Conservation (phyloP, 1,140 invertebrate genomes). For the Rhysida immarginata region DNA sequence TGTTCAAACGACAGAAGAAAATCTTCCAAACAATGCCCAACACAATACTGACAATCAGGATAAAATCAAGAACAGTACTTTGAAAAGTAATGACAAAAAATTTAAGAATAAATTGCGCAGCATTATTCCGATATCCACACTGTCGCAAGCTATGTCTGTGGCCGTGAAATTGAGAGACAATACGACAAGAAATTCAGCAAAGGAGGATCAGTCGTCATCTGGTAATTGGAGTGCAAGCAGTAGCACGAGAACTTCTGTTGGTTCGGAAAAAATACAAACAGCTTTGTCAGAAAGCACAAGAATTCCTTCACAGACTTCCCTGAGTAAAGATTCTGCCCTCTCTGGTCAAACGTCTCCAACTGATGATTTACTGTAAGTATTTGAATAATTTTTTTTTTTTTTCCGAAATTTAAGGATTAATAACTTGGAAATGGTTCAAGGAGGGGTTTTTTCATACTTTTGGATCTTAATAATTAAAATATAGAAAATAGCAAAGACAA, state of each 20-base stretch:
- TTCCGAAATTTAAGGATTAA: no score
- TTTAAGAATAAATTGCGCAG: background rate
- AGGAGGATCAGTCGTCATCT: slow-evolving; percentile 71
- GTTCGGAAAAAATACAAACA: slow-evolving; percentile 31
- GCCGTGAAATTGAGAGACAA: slow-evolving; percentile 44
- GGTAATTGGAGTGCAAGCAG: slow-evolving; percentile 82
- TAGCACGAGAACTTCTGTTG: slow-evolving; percentile 52
- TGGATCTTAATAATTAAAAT: no score
- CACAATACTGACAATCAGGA: background rate
- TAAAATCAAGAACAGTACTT: background rate
- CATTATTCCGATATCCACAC: slow-evolving; percentile 25
- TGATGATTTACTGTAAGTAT: background rate
- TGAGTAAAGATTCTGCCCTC: slow-evolving; percentile 21
- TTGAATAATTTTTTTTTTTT: background rate
- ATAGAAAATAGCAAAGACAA: no score
- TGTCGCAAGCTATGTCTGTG: slow-evolving; percentile 37
- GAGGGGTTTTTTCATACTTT: no score
- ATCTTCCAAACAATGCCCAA: background rate
- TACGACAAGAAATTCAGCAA: slow-evolving; percentile 34
- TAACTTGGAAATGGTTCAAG: no score
- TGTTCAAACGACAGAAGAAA: background rate
- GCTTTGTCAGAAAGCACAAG: slow-evolving; percentile 32
- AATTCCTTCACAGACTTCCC: slow-evolving; percentile 16
- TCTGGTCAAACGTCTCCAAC: slow-evolving; percentile 13
- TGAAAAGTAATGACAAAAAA: background rate